Base-by-base conservation (phyloP, 2,113 vertebrate genomes). In the Lates calcarifer region DNA sequence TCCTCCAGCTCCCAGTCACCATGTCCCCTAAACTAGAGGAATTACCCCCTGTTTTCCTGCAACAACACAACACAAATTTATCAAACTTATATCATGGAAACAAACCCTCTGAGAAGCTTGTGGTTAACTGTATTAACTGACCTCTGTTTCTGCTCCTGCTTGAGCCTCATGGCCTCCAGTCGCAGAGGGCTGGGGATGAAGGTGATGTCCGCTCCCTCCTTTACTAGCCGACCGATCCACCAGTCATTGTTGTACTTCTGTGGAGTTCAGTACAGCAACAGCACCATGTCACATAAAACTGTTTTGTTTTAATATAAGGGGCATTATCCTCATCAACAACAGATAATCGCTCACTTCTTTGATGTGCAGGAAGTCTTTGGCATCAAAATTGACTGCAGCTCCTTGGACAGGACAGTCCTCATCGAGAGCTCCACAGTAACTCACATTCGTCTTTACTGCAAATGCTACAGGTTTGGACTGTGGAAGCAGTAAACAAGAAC, bases 331-430 rank as follows among this genome's bases (percentile, higher is more conserved):
- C 4, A 14, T 17, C 41, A 15, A 20, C 11, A 14, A n/a, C 5
- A 31, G 26, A 33, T 6, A 1, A 33, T 17, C 28, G 43, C 90
- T 96, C 88, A 98, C 98, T 96, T 99, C 98, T 95, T 98, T 99
- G 95, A 98, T 98, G 94, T 99, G 98, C 93, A 99, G 96, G 94
- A 99, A 99, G 93, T 99, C 98, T 97, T 98, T 99, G 97, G 97
- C 96, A 95, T 99, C 98, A 8, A 99, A 99, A 92, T 98, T 98
- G 94, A 99, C 96, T 90, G 97, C 98, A 69, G 96, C 96, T 93
- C 97, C 98, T 93, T 98, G 98, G 91, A 98, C 96, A 1, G 98
- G 98, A 91, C 97, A 98, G 92, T 98, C 97, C 93, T 98, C 97
- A 17, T 98, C 97, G 91, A 98, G 94, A 41, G 97, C 96, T 7